A percentile compares a stretch with the other conserved stretches of the same genome.
These are phyloP conservation scores for Azorinus chamasolen DNA, from an alignment of 2,888 invertebrate genomes.

Conservation along the genomic window DNA sequence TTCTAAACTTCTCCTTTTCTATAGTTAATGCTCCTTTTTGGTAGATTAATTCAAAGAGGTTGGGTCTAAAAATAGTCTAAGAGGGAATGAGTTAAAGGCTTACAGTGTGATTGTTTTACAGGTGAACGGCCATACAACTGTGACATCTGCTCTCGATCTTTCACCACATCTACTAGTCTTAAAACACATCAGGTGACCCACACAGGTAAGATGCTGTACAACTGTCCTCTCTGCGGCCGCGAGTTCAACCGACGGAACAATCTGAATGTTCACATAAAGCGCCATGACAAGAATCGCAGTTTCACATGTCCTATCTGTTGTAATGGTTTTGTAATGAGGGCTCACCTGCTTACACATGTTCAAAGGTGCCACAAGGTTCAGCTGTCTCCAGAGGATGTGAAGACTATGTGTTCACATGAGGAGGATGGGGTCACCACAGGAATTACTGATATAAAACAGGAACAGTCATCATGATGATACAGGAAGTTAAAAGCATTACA, in stretches of 20 bases:
- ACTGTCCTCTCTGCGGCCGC: slow-evolving; percentile 47
- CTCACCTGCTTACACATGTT: slow-evolving; percentile 40
- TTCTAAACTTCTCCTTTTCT: too few species aligned
- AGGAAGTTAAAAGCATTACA: too few species aligned
- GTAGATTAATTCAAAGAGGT: too few species aligned
- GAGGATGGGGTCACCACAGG: too few species aligned
- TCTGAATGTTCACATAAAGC: slow-evolving; percentile 52
- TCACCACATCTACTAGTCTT: slow-evolving; percentile 50
- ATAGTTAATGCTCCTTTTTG: too few species aligned
- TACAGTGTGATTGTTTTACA: too few species aligned
- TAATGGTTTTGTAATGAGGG: slow-evolving; percentile 56
- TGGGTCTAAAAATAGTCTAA: too few species aligned
- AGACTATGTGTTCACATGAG: too few species aligned
- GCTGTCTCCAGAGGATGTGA: neutral
- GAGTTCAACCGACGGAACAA: slow-evolving; percentile 53
- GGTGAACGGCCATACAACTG: slow-evolving; percentile 51
- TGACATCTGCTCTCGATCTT: slow-evolving; percentile 46
- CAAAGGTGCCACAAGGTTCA: slow-evolving; percentile 24
- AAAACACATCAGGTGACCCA: slow-evolving; percentile 54
- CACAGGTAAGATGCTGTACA: slow-evolving; percentile 47
- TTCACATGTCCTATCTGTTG: slow-evolving; percentile 45
- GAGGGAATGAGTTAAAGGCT: too few species aligned
- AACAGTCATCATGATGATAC: too few species aligned
- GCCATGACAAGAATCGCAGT: slow-evolving; percentile 46
- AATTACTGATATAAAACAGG: too few species aligned